phyloP scores from a whole-genome alignment of 1,140 invertebrate genomes.

The Brachionus manjavacas region DNA sequence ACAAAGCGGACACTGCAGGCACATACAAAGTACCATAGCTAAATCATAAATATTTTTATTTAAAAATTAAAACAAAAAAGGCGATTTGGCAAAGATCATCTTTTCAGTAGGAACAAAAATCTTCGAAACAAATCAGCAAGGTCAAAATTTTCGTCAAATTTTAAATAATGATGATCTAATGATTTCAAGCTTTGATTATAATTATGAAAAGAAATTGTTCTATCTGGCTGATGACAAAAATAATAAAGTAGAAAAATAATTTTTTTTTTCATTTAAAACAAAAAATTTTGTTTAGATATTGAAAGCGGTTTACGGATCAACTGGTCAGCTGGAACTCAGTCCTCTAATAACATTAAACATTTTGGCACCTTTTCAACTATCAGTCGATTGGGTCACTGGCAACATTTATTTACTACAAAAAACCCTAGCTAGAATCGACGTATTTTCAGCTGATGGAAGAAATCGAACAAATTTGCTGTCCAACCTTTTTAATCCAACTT shows the following conservation, averaged over 20 bases:
- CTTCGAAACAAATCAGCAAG: constrained; percentile 17
- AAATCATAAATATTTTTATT: neutral
- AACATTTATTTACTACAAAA: constrained; percentile 20
- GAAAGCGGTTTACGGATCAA: neutral
- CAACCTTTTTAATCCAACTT: neutral
- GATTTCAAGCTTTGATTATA: constrained; percentile 10
- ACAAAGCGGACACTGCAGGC: neutral
- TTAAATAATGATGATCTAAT: neutral
- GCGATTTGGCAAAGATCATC: neutral
- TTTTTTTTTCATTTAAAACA: neutral
- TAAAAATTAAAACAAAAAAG: neutral
- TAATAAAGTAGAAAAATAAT: constrained; percentile 14
- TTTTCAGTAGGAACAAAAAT: constrained; percentile 3
- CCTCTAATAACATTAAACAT: neutral
- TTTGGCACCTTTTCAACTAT: neutral
- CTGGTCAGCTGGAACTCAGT: neutral
- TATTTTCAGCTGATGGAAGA: neutral
- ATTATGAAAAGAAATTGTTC: constrained; percentile 21
- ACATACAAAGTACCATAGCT: neutral
- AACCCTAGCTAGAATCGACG: neutral
- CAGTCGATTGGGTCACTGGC: constrained; percentile 22
- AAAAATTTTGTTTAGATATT: neutral
- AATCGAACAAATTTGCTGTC: neutral
- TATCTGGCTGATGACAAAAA: constrained; percentile 17
- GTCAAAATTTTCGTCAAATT: constrained; percentile 1